Evolutionary conservation across 2,797 vertebrate species (phyloP), one percentile per base, ranked within the genome.

Genomic region (Linurgus olivaceus): DNA sequence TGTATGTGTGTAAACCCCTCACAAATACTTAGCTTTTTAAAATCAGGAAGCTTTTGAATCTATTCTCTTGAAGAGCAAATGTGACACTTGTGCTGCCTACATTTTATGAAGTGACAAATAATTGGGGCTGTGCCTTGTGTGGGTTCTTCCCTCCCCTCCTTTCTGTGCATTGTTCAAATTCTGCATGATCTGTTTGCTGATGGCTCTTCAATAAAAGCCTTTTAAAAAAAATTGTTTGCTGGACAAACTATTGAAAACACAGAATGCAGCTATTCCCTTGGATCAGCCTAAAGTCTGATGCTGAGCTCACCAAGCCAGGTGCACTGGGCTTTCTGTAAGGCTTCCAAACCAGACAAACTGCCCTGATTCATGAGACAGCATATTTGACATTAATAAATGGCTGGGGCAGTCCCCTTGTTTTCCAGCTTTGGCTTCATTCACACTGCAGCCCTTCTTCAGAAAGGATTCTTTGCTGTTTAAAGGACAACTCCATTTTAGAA

Each of bases 371-470:
- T 94, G 95, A 84, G 95, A 91, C 94, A 68, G 85, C 92, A 95
- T 97, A 95, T 97, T 84, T 97, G 97, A 97, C 97, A 52, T 97
- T 97, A 98, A 98, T 97, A 97, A 98, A 98, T 97, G 96, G 93
- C 92, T 38, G 52, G 90, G 93, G 93, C 85, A 92, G 86, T 96
- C 91, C 95, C 73, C 87, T 94, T 63, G 9, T 93, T 97, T 97
- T 93, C 94, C 96, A 96, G 61, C 90, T 79, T 94, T 97, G 96
- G 96, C 93, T 97, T 96, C 93, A 95, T 97, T 97, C 97, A 98
- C 91, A 94, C 89, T 95, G 96, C 93, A 94, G 89, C 84, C 86
- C 96, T 97, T 97, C 96, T 97, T 97, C 85, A 95, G 95, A 95
- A 97, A 92, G 50, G 73, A 65, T 95, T 75, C 79, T 95, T 80